These are phyloP conservation scores for Lamproptera curius DNA, from an alignment of 2,888 invertebrate genomes.

Conservation along the genomic window DNA sequence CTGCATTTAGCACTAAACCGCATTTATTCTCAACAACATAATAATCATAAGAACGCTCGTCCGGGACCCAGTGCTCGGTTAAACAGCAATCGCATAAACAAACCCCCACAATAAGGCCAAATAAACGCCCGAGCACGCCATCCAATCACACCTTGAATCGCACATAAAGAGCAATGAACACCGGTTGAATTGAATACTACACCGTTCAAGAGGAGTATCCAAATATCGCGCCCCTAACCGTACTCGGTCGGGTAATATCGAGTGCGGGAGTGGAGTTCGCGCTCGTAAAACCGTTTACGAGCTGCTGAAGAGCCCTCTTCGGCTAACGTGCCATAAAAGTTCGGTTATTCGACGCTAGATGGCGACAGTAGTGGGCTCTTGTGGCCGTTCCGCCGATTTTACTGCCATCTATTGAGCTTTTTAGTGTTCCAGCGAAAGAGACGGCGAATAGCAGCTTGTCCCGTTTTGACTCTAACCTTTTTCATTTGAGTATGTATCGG, in stretches of 20 bases:
- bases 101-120: constrained; percentile 78
- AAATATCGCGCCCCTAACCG: constrained; percentile 68
- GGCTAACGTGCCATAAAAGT: constrained; percentile 77
- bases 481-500: too few relatives aligned
- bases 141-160: constrained; percentile 79
- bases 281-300: constrained; percentile 77
- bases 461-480: background rate
- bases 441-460: constrained; percentile 21
- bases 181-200: constrained; percentile 74
- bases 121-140: constrained; percentile 77
- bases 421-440: constrained; percentile 62
- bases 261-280: constrained; percentile 72
- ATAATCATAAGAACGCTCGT: constrained; percentile 76
- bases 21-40: constrained; percentile 67
- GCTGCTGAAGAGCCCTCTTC: constrained; percentile 77
- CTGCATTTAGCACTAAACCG: constrained; percentile 52
- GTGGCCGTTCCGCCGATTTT: constrained; percentile 69
- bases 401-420: constrained; percentile 77
- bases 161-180: constrained; percentile 75
- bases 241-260: constrained; percentile 72
- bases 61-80: constrained; percentile 73
- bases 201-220: constrained; percentile 67
- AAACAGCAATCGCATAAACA: constrained; percentile 78
- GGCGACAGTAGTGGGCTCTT: constrained; percentile 74
- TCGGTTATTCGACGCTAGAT: constrained; percentile 74